These are phyloP conservation scores for Pachydiplax longipennis DNA, from an alignment of 2,888 invertebrate genomes.

Conservation along the genomic window DNA sequence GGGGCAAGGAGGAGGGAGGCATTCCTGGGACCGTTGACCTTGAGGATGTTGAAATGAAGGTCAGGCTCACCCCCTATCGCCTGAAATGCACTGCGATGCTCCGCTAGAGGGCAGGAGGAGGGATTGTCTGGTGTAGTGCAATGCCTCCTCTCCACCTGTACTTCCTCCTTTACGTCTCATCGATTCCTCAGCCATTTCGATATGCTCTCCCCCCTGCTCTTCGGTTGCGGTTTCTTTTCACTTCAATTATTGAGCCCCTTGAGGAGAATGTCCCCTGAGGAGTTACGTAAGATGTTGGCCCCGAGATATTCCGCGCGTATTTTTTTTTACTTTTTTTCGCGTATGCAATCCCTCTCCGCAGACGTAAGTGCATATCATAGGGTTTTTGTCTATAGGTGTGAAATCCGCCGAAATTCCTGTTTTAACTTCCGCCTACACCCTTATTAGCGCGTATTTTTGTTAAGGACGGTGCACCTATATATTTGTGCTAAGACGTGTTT, in stretches of 20 bases:
- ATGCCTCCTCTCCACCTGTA: not conserved
- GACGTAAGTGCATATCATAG: too few relatives aligned
- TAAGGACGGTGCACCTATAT: too few relatives aligned
- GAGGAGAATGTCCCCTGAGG: not conserved
- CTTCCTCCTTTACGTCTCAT: not conserved
- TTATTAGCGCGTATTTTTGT: too few relatives aligned
- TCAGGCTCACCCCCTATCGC: not conserved
- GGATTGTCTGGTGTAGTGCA: slow-evolving; percentile 3
- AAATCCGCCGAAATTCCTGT: too few relatives aligned
- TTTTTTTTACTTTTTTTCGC: not conserved
- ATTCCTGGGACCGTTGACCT: not conserved
- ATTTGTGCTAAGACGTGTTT: too few relatives aligned
- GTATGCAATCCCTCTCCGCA: not conserved
- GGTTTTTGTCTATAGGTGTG: too few relatives aligned
- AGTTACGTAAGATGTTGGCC: not conserved
- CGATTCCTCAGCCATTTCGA: not conserved
- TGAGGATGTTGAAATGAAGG: slow-evolving; percentile 1
- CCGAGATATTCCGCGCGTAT: not conserved
- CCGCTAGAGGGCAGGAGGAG: not conserved
- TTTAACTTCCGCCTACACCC: too few relatives aligned
- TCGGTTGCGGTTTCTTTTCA: not conserved
- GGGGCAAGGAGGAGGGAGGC: slow-evolving; percentile 29
- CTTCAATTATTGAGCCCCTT: not conserved
- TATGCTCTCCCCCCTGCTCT: not conserved
- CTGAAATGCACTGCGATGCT: not conserved